Percentiles rank a stretch among this genome's conserved stretches.
These are phyloP conservation scores for Pterophyllum scalare DNA, from an alignment of 2,113 vertebrate species.

Conservation along the genomic window DNA sequence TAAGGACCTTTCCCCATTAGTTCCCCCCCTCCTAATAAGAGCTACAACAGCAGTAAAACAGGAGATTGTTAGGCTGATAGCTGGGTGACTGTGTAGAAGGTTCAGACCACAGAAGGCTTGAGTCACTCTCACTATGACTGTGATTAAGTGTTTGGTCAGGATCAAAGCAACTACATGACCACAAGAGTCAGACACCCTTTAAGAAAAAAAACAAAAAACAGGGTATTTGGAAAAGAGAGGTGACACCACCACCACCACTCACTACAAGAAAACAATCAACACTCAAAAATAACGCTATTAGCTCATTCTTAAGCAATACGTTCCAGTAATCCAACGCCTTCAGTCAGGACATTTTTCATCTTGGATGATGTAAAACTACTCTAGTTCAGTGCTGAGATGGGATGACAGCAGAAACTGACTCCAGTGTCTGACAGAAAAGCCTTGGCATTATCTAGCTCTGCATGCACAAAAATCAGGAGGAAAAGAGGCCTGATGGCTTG, in stretches of 20 bases:
- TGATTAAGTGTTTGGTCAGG: conserved; percentile 11
- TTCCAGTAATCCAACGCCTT: no score
- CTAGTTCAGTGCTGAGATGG: conserved; percentile 7
- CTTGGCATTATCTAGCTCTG: conserved; percentile 10
- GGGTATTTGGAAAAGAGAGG: no score
- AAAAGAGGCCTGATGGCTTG: conserved; percentile 6
- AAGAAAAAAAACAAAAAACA: neutral
- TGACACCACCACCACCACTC: neutral
- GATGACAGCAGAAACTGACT: neutral
- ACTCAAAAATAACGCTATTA: neutral
- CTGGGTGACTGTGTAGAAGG: neutral
- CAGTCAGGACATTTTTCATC: neutral
- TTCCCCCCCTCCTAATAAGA: neutral
- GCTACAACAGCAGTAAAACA: neutral
- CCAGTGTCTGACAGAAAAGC: conserved; percentile 19
- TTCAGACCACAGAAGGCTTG: conserved; percentile 9
- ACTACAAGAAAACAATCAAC: neutral
- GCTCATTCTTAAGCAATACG: no score
- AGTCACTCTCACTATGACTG: conserved; percentile 30
- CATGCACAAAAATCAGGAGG: neutral
- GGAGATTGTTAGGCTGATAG: neutral
- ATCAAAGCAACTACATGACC: conserved; percentile 19
- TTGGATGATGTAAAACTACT: neutral
- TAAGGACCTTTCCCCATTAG: neutral
- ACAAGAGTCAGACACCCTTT: neutral